Base-by-base conservation (phyloP, 2,797 vertebrate genomes). In the Hypotaenidia okinawae region DNA sequence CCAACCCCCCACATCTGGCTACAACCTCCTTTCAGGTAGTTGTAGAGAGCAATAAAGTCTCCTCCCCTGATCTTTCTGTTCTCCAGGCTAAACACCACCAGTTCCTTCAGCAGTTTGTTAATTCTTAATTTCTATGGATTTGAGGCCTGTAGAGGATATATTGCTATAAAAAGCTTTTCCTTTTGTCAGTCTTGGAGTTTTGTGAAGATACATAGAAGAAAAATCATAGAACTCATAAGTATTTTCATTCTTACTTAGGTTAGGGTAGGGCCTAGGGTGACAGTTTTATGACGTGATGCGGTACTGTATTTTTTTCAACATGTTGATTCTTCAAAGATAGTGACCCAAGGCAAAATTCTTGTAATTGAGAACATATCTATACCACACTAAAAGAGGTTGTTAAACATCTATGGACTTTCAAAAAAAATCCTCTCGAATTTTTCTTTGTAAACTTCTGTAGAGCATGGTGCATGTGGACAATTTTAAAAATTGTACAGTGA, bases 321-420 rank as follows among this genome's bases (percentile, higher is more conserved):
- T 79, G 59, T 41, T 82, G 18, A 33, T 83, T 86, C 84, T 95
- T 95, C 90, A 73, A 79, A 85, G 68, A 58, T 45, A 84, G 67
- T 68, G 55, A 89, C 77, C 77, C 33, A 80, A 76, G 73, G 69
- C 52, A 69, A 82, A 83, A 51, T 24, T 58, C 63, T 84, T 70
- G 80, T 84, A 72, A 81, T 86, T 81, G 67, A 92, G 84, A 90
- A 45, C 33, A 30, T 89, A 12, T 82, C 24, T 90, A 32, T 93
- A 30, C 73, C 73, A 70, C 73, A 80, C n/a, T 76, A n/a, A 85
- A 80, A 41, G 22, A 25, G 33, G 24, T 37, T 61, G n/a, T 86
- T 80, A 73, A 94, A 90, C 23, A 43, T 39, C 33, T 90, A 10
- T 57, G 30, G 30, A 43, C 57, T 84, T 87, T 4, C 1, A 1